Percentiles rank a stretch among this genome's conserved stretches.
These are phyloP conservation scores for Ostrea denselamellosa DNA, from an alignment of 1,140 invertebrate species.

Conservation along the genomic window DNA sequence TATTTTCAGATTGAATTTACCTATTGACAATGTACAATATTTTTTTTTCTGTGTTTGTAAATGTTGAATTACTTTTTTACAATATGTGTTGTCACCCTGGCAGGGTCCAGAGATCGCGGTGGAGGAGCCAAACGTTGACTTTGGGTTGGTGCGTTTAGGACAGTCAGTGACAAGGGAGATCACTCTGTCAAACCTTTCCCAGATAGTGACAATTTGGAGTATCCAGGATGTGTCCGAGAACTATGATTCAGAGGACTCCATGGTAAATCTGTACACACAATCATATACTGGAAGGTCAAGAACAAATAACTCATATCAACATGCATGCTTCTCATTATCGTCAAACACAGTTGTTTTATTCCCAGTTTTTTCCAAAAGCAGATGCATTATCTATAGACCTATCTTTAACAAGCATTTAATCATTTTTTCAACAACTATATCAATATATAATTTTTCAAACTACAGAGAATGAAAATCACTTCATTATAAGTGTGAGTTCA, in stretches of 20 bases:
- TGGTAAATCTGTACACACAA: conserved; percentile 49
- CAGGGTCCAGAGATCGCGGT: conserved; percentile 75
- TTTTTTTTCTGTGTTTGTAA: background rate
- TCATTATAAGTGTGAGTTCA: too few relatives aligned
- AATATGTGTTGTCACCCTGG: background rate
- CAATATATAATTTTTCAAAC: too few relatives aligned
- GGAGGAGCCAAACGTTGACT: conserved; percentile 73
- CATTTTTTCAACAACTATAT: background rate
- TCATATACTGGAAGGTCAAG: background rate
- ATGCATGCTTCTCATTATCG: too few relatives aligned
- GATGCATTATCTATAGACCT: background rate
- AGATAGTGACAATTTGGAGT: conserved; percentile 64
- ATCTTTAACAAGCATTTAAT: background rate
- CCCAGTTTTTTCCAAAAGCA: too few relatives aligned
- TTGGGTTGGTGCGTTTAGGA: conserved; percentile 74
- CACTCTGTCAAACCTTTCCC: conserved; percentile 70
- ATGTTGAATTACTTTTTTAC: too few relatives aligned
- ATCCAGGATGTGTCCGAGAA: conserved; percentile 56
- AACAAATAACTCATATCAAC: too few relatives aligned
- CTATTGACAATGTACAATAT: too few relatives aligned
- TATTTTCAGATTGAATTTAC: background rate
- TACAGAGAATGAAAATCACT: too few relatives aligned
- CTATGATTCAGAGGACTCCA: conserved; percentile 52
- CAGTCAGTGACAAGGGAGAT: conserved; percentile 62
- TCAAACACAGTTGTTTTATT: too few relatives aligned